phyloP scores from a whole-genome alignment of 2,113 vertebrate genomes.

The Dromas ardeola region DNA sequence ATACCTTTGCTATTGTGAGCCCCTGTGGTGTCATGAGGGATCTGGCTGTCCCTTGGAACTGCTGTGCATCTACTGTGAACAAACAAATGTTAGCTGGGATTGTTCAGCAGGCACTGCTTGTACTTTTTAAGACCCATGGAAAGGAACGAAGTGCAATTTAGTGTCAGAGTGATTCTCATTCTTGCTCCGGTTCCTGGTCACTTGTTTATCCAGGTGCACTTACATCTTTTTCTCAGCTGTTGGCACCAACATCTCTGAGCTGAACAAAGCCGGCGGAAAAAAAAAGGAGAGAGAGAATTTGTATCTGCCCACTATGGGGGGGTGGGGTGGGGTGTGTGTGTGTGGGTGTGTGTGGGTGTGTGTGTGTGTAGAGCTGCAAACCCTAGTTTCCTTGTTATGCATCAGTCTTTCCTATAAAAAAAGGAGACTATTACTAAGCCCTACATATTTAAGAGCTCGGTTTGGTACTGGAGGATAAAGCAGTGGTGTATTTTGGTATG shows the following conservation, averaged over 20 bases:
- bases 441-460: background rate
- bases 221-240: background rate
- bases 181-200: background rate
- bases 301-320: accelerated
- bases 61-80: background rate
- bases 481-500: background rate
- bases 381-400: background rate
- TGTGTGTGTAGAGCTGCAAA: background rate
- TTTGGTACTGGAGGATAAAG: background rate
- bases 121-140: background rate
- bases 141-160: background rate
- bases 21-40: background rate
- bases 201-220: constrained; percentile 53
- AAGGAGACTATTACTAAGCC: background rate
- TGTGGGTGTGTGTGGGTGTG: accelerated
- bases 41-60: background rate
- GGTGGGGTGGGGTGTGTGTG: accelerated
- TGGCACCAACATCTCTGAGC: background rate
- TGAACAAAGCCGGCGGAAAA: background rate
- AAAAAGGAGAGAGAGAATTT: background rate
- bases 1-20: background rate
- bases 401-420: background rate
- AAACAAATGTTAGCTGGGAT: background rate
- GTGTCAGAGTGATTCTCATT: background rate
- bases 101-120: constrained; percentile 28